A percentile compares a stretch with the other conserved stretches of the same genome.
Conservation (phyloP, 2,113 vertebrate genomes). For the Sapayoa aenigma region DNA sequence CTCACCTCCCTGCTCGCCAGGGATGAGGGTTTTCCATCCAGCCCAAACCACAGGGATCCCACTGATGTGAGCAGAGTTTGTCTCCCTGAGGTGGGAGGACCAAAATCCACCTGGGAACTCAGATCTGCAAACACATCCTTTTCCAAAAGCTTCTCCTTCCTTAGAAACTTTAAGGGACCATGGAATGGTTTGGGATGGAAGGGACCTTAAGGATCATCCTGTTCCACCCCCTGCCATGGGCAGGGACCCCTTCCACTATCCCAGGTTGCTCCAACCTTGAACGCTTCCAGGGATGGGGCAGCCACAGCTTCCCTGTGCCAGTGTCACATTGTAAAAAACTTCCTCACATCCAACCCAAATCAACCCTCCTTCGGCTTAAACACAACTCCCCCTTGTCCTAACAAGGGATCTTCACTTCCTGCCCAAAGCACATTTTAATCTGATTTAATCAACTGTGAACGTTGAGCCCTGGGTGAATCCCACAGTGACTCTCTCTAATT, state of each 20-base stretch:
- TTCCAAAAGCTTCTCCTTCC: not conserved
- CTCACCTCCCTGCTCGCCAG: rapidly evolving
- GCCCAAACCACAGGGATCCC: rapidly evolving
- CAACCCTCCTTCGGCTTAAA: not conserved
- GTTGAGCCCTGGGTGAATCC: not conserved
- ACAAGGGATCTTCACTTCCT: not conserved
- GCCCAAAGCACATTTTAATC: not conserved
- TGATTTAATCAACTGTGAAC: not conserved
- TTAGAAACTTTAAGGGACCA: too few species aligned
- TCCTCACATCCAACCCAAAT: not conserved
- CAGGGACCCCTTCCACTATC: not conserved
- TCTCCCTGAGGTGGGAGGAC: too few species aligned
- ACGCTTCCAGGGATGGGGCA: not conserved
- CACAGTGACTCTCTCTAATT: not conserved
- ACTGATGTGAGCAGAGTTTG: rapidly evolving
- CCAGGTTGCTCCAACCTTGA: not conserved
- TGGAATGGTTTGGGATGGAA: not conserved
- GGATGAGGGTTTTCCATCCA: rapidly evolving
- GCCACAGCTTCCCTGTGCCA: not conserved
- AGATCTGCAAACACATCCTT: not conserved
- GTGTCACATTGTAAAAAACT: not conserved
- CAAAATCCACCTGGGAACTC: not conserved
- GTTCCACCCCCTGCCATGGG: not conserved
- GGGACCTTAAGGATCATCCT: not conserved
- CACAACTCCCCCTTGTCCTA: not conserved